Base-by-base conservation (phyloP, 2,797 vertebrate species). In the Echeneis naucrates region DNA sequence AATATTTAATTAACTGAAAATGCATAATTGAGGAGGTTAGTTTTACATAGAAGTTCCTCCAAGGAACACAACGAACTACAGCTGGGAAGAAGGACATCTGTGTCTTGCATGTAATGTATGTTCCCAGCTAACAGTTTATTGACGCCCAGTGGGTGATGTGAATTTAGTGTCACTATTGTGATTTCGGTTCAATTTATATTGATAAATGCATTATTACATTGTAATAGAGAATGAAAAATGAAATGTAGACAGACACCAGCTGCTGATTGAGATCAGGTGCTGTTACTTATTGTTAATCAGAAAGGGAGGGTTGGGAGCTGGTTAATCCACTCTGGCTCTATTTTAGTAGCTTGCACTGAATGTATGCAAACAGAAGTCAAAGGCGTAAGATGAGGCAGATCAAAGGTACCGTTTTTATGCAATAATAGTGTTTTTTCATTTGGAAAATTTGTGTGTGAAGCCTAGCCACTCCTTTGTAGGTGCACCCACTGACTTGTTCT, bases 21-120 rank as follows among this genome's bases (percentile, higher is more conserved):
- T 92, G 77, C 80, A 93, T 92, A 86, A 92, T 92, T 84, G 71
- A 92, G 72, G 67, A 83, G 78, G 75, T 75, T 87, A 87, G 79
- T 88, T 85, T 89, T 80, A 87, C 84, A 81, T 84, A 75, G 88
- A 78, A 32, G 62, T 60, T 73, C 51, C 67, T 77, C 38, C 45
- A 52, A 57, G 73, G 69, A 84, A 83, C 76, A 62, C 33, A 10
- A 52, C 63, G 80, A 80, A 50, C 53, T 37, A 21, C 8, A 10
- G 48, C 60, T 51, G 62, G 19, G 42, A 62, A 57, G 42, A 60
- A 70, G 61, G 62, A 21, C 72, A 30, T 72, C 48, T 60, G 9
- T 6, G 48, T n/a, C 14, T 42, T 45, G 42, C 48, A 32, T 35
- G 27, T 27, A 24, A 19, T 53, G n/a, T n/a, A n/a, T 24, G 3